Base-by-base conservation (phyloP, 2,113 vertebrate species). In the Pionites leucogaster region DNA sequence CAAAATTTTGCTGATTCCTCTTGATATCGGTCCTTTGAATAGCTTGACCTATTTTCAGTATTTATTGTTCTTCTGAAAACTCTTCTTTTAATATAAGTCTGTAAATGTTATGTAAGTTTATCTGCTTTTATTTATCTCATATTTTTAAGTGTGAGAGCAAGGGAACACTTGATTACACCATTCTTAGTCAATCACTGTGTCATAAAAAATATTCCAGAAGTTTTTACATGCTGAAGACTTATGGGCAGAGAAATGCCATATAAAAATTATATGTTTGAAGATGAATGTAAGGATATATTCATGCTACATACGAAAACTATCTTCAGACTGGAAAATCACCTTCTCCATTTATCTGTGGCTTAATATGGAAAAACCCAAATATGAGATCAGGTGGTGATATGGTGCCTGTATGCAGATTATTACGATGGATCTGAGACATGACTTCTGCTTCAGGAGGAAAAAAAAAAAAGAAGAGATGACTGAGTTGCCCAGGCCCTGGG, bases 21-120 rank as follows among this genome's bases (percentile, higher is more conserved):
- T 49, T 82, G 31, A 70, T 97, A 96, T 72, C 39, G 44, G 69
- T 79, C 69, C 81, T 96, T 95, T 89, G 67, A 70, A 82, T 52
- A 90, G 86, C 81, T 86, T 95, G 93, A 95, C 95, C 96, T 97
- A 90, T 96, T 98, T 98, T 97, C 76, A 78, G 47, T 69, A 65
- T 84, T 97, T 97, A 93, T 88, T 97, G 82, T 59, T 92, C n/a
- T 67, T 95, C 69, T 93, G 57, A 88, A n/a, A 87, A 91, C 46
- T 91, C 42, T 35, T 11, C 4, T 33, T 77, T 86, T 41, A 88
- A 72, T 64, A 90, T 86, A 50, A 70, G 52, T 68, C 62, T 86
- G 69, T 33, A 91, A 91, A 91, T 88, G 53, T 92, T 94, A 76
- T 81, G 13, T 44, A 97, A 94, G 50, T 39, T 93, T 63, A 90